Conservation (phyloP, 2,888 invertebrate genomes). For the Aspidiotus rigidus region DNA sequence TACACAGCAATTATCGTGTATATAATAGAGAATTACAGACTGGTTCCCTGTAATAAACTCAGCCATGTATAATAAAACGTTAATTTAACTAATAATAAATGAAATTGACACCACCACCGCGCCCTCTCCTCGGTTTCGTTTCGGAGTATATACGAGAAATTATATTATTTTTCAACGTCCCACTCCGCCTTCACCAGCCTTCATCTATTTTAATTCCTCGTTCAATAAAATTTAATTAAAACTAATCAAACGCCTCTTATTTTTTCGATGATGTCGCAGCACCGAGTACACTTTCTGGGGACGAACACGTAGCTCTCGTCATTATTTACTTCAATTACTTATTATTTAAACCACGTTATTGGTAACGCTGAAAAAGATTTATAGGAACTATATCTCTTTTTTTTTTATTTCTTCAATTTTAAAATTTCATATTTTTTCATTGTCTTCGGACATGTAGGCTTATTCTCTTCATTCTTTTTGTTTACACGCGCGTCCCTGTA, state of each 20-base stretch:
- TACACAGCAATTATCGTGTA: constrained; percentile 29
- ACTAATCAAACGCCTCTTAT: constrained; percentile 33
- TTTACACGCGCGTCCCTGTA: no score
- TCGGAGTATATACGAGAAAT: constrained; percentile 5
- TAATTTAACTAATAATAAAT: constrained; percentile 34
- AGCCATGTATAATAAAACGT: constrained; percentile 33
- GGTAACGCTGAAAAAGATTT: constrained; percentile 2
- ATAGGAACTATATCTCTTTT: not conserved
- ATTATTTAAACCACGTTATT: not conserved
- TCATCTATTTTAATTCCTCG: constrained; percentile 34
- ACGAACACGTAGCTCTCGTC: not conserved
- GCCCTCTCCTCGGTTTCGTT: constrained; percentile 2
- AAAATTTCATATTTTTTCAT: no score
- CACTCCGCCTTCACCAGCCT: constrained; percentile 14
- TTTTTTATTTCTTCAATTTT: not conserved
- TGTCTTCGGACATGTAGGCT: no score
- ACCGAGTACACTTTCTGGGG: not conserved
- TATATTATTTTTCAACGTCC: constrained; percentile 30
- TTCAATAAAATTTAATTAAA: constrained; percentile 34
- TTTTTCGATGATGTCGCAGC: constrained; percentile 17
- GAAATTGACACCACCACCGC: constrained; percentile 28
- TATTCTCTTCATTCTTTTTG: no score
- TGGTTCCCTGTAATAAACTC: constrained; percentile 32
- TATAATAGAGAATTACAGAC: constrained; percentile 33
- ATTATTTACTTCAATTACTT: not conserved